A percentile compares a stretch with the other conserved stretches of the same genome.
Conservation (phyloP, 1,140 invertebrate species). For the Neodiprion lecontei region DNA sequence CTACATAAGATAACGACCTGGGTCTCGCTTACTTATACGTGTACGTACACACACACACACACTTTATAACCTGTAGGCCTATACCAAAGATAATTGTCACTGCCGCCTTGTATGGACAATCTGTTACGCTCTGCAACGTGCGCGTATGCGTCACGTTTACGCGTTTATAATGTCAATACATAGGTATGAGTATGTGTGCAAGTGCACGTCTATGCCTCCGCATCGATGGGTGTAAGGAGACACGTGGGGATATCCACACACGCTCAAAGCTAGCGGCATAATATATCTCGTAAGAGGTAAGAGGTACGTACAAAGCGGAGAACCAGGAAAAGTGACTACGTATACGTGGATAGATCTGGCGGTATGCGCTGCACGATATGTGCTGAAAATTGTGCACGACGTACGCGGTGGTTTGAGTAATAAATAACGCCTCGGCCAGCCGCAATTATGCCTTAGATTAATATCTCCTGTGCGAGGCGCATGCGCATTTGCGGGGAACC, state of each 20-base stretch:
- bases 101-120: background rate
- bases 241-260: too few species aligned
- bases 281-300: background rate
- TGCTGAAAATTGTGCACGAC: too few species aligned
- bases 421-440: slow-evolving; percentile 1
- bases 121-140: too few species aligned
- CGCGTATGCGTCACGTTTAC: background rate
- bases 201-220: too few species aligned
- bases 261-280: background rate
- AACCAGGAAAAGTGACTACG: background rate
- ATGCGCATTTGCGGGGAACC: background rate
- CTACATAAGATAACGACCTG: background rate
- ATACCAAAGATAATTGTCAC: slow-evolving; percentile 4
- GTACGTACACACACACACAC: too few species aligned
- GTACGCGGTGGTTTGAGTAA: background rate
- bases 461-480: background rate
- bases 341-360: too few species aligned
- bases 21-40: background rate
- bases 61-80: too few species aligned
- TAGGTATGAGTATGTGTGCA: too few species aligned
- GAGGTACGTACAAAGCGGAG: background rate
- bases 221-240: too few species aligned
- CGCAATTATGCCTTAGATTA: slow-evolving; percentile 3
- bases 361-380: too few species aligned
- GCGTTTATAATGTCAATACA: background rate